Percentiles rank a stretch among this genome's conserved stretches.
Evolutionary conservation across 2,113 vertebrate species (phyloP).

Genomic region (Xerus inauris): DNA sequence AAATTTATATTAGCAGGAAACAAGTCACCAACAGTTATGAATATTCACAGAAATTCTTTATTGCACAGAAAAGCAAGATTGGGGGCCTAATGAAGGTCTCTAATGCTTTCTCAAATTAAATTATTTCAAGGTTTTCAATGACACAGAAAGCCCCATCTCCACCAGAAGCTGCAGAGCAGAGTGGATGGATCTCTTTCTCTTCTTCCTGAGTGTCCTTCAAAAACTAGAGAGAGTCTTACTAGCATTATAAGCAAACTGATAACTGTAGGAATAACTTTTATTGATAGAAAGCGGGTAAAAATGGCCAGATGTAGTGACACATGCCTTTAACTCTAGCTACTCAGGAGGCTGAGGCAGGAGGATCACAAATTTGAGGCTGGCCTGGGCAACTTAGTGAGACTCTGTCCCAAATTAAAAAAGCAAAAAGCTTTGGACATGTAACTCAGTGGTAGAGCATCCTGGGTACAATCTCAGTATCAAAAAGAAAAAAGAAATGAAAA

Average conservation of each 20-base stretch:
- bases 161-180: neutral
- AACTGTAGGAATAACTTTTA: neutral
- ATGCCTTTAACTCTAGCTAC: too few species aligned
- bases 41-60: slow-evolving; percentile 36
- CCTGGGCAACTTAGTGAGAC: too few species aligned
- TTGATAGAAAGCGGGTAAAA: neutral
- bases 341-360: too few species aligned
- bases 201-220: neutral
- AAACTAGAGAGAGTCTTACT: neutral
- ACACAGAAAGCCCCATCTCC: neutral
- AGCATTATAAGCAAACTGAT: slow-evolving; percentile 11
- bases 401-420: too few species aligned
- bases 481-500: too few species aligned
- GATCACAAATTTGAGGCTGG: too few species aligned
- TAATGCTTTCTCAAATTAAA: slow-evolving; percentile 46
- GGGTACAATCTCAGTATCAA: too few species aligned
- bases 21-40: slow-evolving; percentile 40
- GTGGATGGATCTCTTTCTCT: neutral
- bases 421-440: too few species aligned
- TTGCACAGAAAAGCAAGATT: neutral
- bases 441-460: too few species aligned
- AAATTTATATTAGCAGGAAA: slow-evolving; percentile 8
- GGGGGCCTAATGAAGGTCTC: slow-evolving; percentile 8
- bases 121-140: neutral
- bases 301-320: too few species aligned